These are phyloP conservation scores for Nemopilema nomurai DNA, from an alignment of 30 jellyfish, hydroid and myxozoan species.

Conservation along the genomic window DNA sequence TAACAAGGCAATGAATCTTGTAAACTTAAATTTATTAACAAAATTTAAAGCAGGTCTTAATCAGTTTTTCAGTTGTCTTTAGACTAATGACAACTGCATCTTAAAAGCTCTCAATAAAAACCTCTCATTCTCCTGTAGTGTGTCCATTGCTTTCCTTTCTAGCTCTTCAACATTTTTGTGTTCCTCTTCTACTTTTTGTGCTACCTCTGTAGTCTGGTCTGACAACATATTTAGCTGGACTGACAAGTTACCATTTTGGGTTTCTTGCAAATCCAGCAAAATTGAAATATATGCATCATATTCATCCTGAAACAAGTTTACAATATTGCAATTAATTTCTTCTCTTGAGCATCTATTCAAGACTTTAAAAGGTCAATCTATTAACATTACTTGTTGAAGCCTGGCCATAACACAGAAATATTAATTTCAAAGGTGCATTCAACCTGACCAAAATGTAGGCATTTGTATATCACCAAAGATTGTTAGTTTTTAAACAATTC, in stretches of 20 bases:
- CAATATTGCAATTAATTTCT: not conserved
- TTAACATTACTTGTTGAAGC: too few species aligned
- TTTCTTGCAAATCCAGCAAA: conserved; percentile 54
- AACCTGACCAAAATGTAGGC: too few species aligned
- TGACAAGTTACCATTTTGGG: conserved; percentile 24
- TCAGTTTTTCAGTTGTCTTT: too few species aligned
- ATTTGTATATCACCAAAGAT: too few species aligned
- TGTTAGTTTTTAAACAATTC: too few species aligned
- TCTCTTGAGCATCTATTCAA: not conserved
- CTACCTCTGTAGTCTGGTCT: conserved; percentile 1
- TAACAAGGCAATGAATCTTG: not conserved
- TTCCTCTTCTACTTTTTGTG: conserved; percentile 29
- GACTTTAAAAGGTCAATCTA: not conserved
- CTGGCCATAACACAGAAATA: too few species aligned
- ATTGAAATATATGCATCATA: conserved; percentile 55
- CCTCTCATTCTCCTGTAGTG: conserved; percentile 52
- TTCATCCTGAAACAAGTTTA: conserved; percentile 37
- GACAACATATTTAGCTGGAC: conserved; percentile 31
- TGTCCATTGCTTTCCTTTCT: conserved; percentile 46
- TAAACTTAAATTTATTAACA: not conserved
- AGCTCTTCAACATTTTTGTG: conserved; percentile 27
- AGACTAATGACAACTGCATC: not conserved
- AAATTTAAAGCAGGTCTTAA: too few species aligned
- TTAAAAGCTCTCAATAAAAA: not conserved
- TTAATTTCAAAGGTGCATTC: too few species aligned